Conservation (phyloP, 2,113 vertebrate genomes). For the Patagioenas fasciata region DNA sequence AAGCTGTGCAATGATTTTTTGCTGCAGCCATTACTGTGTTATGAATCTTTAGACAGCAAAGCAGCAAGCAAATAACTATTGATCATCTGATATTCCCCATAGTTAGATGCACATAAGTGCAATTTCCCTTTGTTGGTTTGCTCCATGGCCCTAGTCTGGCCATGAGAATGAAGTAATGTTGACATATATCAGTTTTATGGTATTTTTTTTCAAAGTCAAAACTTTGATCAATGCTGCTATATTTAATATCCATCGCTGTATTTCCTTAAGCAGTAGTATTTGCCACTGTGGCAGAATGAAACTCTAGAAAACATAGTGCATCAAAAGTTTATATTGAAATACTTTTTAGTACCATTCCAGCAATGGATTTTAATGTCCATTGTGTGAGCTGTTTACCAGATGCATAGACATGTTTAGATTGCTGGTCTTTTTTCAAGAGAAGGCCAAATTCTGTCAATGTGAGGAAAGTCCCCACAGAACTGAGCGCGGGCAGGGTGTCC, state of each 20-base stretch:
- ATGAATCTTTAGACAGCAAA: slow-evolving; percentile 11
- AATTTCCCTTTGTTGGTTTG: not conserved
- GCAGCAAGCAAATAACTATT: not conserved
- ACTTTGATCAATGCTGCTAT: not conserved
- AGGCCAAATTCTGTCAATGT: not conserved
- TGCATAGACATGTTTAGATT: not conserved
- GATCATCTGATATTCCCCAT: not conserved
- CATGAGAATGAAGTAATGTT: not conserved
- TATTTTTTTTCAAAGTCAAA: not conserved
- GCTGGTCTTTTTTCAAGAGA: not conserved
- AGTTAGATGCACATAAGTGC: not conserved
- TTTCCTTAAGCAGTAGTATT: not conserved
- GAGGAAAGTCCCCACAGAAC: not conserved
- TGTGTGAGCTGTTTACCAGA: not conserved
- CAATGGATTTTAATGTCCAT: not conserved
- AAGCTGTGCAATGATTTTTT: not conserved
- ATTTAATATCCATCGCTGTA: not conserved
- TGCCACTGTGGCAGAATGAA: not conserved
- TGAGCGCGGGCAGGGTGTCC: not conserved
- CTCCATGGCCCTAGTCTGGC: not conserved
- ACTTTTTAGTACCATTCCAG: not conserved
- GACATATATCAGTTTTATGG: slow-evolving; percentile 27
- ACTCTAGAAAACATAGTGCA: not conserved
- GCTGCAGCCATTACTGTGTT: not conserved
- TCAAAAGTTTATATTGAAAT: not conserved